These are phyloP conservation scores for Psittacus erithacus DNA, from an alignment of 2,113 vertebrate species.

Conservation along the genomic window DNA sequence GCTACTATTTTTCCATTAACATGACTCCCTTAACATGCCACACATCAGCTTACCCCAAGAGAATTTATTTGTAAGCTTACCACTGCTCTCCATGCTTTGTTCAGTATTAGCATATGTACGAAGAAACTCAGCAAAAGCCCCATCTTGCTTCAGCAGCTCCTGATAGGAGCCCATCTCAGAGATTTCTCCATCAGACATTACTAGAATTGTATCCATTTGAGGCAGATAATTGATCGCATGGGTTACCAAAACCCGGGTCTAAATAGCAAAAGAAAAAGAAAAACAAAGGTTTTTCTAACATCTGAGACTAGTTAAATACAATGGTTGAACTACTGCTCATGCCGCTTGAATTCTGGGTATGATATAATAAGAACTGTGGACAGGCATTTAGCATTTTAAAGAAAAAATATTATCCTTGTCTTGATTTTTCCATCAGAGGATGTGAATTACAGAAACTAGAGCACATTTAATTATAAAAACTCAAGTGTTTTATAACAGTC, in stretches of 20 bases:
- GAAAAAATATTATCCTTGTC: not conserved
- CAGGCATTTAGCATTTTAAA: not conserved
- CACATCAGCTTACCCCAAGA: not conserved
- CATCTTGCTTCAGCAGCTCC: conserved; percentile 85
- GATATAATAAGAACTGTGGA: not conserved
- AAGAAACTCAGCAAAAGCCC: conserved; percentile 92
- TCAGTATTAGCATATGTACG: conserved; percentile 84
- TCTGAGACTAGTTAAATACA: not conserved
- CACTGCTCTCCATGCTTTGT: conserved; percentile 52
- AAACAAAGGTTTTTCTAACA: not conserved
- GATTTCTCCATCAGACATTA: conserved; percentile 92
- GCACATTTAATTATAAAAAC: not conserved
- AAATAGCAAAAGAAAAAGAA: not conserved
- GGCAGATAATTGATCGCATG: conserved; percentile 90
- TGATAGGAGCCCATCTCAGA: conserved; percentile 94
- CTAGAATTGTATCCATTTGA: conserved; percentile 86
- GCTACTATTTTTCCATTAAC: not conserved
- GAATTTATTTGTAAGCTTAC: conserved; percentile 31
- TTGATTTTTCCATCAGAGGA: not conserved
- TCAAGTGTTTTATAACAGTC: not conserved
- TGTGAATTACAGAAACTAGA: not conserved
- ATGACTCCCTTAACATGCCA: not conserved
- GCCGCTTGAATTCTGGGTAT: not conserved
- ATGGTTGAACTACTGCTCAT: not conserved
- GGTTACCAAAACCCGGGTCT: conserved; percentile 94